Evolutionary conservation across 2,797 vertebrate species (phyloP), one percentile per base, ranked within the genome.

Genomic region (Poliocrania exsul): DNA sequence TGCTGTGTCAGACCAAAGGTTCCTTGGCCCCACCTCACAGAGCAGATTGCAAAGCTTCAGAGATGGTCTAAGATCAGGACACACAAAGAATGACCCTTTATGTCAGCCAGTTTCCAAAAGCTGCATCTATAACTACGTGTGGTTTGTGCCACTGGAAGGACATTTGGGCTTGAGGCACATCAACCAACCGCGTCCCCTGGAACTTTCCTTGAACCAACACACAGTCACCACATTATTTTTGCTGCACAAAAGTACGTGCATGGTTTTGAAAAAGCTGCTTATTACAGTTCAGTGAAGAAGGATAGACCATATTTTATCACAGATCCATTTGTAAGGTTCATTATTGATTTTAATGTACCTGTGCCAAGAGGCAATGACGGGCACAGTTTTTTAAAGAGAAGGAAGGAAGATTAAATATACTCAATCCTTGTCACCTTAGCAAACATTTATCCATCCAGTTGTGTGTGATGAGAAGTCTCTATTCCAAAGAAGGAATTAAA

Each of bases 321-420:
- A 88, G 86, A 89, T 78, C 80, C 3, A 12, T 89, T 95, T 86
- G 82, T 62, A 90, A 93, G 87, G 81, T 81, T 95, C 87, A 70
- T 96, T 95, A 95, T 91, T 94, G 92, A 96, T 96, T 95, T 95
- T 88, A 96, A 96, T 79, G 70, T 90, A 89, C 92, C 75, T 93
- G 54, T 88, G 85, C 87, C 92, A 88, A 93, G 89, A 92, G 80
- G 89, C 87, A 91, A 90, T 13, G 13, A 81, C 7, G 1, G 84
- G 91, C 56, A 62, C 25, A 60, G 87, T 78, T 95, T 96, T 96
- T 94, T 91, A 86, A 93, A 90, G 50, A 78, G 91, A 86, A 86
- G 70, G 75, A 90, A 86, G 74, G 85, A 79, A 92, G 80, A 96
- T 96, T 95, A 96, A 96, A 96, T 92, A 95, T 70, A 94, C 91